phyloP scores from a whole-genome alignment of 1,140 invertebrate species.

The Drusus annulatus region DNA sequence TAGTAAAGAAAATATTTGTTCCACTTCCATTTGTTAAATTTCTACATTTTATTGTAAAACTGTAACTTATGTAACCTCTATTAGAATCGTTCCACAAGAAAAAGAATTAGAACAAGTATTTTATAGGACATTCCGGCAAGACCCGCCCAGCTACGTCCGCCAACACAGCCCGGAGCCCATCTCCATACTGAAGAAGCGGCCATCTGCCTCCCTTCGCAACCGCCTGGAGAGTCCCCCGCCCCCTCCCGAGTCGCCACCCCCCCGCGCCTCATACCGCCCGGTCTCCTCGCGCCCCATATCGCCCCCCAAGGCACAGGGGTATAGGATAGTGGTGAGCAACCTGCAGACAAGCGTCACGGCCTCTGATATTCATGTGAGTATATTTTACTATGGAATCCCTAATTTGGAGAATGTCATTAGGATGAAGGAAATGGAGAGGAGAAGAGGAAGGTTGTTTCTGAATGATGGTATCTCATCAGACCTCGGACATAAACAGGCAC shows the following conservation, averaged over 20 bases:
- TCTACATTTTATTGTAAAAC: too few relatives aligned
- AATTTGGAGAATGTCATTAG: too few relatives aligned
- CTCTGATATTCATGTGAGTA: conserved; percentile 86
- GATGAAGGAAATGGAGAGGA: too few relatives aligned
- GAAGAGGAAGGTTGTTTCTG: too few relatives aligned
- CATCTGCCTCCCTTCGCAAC: conserved; percentile 61
- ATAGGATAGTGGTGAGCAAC: conserved; percentile 90
- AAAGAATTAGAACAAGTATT: too few relatives aligned
- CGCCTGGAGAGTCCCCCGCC: conserved; percentile 29
- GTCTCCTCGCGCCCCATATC: conserved; percentile 9
- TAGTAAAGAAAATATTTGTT: too few relatives aligned
- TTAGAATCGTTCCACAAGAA: too few relatives aligned
- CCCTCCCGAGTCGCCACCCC: neutral
- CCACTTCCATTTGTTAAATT: too few relatives aligned
- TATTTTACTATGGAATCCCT: neutral
- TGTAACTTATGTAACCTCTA: too few relatives aligned
- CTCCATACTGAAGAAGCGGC: conserved; percentile 69
- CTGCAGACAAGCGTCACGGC: conserved; percentile 88
- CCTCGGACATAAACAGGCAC: too few relatives aligned
- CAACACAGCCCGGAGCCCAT: conserved; percentile 67
- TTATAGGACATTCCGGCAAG: conserved; percentile 44
- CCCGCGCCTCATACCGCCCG: neutral
- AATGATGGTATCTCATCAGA: too few relatives aligned
- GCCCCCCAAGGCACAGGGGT: conserved; percentile 70
- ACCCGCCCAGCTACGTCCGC: conserved; percentile 37